phyloP scores from a whole-genome alignment of 1,140 invertebrate genomes.

The Cyphomyrmex costatus region DNA sequence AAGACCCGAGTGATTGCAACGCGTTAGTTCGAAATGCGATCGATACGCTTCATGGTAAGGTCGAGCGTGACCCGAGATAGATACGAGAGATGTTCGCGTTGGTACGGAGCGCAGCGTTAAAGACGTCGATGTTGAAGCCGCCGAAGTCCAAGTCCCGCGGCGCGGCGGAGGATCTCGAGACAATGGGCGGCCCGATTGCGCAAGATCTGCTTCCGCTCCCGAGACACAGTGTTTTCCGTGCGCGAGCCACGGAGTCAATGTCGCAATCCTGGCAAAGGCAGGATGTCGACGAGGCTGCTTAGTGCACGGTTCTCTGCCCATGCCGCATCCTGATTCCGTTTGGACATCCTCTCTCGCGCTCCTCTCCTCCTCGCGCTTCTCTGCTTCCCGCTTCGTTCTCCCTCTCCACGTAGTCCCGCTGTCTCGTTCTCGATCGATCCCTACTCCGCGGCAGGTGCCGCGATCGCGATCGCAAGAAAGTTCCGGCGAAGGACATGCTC shows the following conservation, averaged over 20 bases:
- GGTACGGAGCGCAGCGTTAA: constrained; percentile 52
- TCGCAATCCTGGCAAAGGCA: constrained; percentile 81
- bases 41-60: constrained; percentile 45
- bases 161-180: constrained; percentile 79
- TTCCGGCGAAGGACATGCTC: constrained; percentile 55
- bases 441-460: constrained; percentile 35
- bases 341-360: constrained; percentile 69
- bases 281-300: constrained; percentile 85
- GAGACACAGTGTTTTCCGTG: constrained; percentile 76
- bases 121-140: constrained; percentile 66
- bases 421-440: constrained; percentile 54
- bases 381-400: background rate
- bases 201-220: constrained; percentile 82
- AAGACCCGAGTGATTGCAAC: constrained; percentile 3
- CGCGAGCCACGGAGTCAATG: constrained; percentile 74
- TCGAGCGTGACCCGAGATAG: constrained; percentile 34
- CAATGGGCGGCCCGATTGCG: constrained; percentile 83
- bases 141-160: constrained; percentile 74
- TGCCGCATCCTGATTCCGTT: constrained; percentile 82
- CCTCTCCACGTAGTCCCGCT: constrained; percentile 52
- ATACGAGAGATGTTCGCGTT: constrained; percentile 4
- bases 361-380: constrained; percentile 18
- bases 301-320: constrained; percentile 79
- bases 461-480: constrained; percentile 47
- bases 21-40: constrained; percentile 40